A percentile compares a stretch with the other conserved stretches of the same genome.
These are phyloP conservation scores for Hippoglossus stenolepis DNA, from an alignment of 2,113 vertebrate genomes.

Conservation along the genomic window DNA sequence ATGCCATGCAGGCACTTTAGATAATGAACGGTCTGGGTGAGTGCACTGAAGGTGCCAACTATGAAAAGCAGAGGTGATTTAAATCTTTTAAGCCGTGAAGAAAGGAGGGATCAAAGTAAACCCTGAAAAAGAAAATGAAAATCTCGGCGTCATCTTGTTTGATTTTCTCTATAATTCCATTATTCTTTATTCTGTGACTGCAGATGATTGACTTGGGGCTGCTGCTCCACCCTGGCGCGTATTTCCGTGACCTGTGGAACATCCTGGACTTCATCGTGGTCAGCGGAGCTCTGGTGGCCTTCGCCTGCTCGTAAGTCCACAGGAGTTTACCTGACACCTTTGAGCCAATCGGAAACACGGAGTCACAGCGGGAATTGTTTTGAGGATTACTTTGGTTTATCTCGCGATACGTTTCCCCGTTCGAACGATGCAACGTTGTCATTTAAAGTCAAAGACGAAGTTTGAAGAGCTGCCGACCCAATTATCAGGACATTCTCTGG, in stretches of 20 bases:
- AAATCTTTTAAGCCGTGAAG: not conserved
- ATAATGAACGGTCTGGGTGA: not conserved
- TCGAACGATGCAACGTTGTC: too few relatives aligned
- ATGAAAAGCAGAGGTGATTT: too few relatives aligned
- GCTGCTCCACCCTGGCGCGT: slow-evolving; percentile 83
- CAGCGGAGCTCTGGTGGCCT: slow-evolving; percentile 97
- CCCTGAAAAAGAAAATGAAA: not conserved
- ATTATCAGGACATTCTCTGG: too few relatives aligned
- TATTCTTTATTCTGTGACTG: not conserved
- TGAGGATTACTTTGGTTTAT: too few relatives aligned
- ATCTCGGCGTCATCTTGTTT: too few relatives aligned
- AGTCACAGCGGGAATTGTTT: too few relatives aligned
- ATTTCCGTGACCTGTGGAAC: slow-evolving; percentile 90
- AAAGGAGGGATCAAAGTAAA: not conserved
- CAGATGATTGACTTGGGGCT: slow-evolving; percentile 87
- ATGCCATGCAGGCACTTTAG: not conserved
- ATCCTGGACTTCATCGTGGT: slow-evolving; percentile 99
- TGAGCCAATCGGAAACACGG: too few relatives aligned
- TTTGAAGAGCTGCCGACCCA: too few relatives aligned
- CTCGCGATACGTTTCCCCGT: too few relatives aligned
- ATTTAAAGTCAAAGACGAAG: too few relatives aligned
- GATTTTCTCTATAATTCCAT: not conserved
- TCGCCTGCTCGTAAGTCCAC: slow-evolving; percentile 96
- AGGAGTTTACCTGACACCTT: not conserved
- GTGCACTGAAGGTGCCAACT: too few relatives aligned